Percentiles rank a stretch among this genome's conserved stretches.
phyloP scores from a whole-genome alignment of 2,888 invertebrate species.

The Drosophila fungiperda region DNA sequence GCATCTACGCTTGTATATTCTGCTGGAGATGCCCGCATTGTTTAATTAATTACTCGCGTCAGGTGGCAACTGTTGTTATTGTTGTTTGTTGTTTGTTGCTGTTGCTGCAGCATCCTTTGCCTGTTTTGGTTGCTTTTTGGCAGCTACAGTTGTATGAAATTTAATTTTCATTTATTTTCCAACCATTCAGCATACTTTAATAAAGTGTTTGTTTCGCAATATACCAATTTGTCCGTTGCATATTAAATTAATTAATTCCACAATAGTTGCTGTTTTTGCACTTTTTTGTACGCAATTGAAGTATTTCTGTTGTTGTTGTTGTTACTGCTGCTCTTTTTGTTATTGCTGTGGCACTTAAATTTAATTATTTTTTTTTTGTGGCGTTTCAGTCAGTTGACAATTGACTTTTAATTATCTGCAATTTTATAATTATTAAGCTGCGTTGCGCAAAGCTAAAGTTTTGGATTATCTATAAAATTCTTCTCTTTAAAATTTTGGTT shows the following conservation, averaged over 20 bases:
- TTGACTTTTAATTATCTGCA: neutral
- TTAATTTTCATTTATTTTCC: conserved; percentile 41
- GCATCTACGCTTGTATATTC: conserved; percentile 16
- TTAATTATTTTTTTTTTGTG: conserved; percentile 11
- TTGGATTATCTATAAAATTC: neutral
- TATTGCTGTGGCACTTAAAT: conserved; percentile 11
- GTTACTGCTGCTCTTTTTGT: neutral
- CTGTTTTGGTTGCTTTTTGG: conserved; percentile 8
- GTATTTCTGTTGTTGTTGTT: conserved; percentile 6
- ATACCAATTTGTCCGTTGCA: conserved; percentile 22
- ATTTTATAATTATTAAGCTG: neutral
- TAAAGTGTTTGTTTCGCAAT: neutral
- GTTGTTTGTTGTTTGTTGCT: neutral
- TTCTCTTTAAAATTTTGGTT: neutral
- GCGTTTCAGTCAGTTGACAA: conserved; percentile 2
- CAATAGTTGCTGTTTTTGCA: conserved; percentile 4
- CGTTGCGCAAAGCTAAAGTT: neutral
- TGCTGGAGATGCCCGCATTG: conserved; percentile 40
- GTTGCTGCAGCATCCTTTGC: neutral
- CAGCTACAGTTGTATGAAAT: conserved; percentile 38
- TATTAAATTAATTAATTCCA: conserved; percentile 29
- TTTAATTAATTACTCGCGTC: conserved; percentile 66
- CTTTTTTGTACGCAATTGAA: conserved; percentile 22
- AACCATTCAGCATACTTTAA: conserved; percentile 40
- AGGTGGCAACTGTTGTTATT: conserved; percentile 22